Base-by-base conservation (phyloP, 2,797 vertebrate species). In the Natrix natrix region DNA sequence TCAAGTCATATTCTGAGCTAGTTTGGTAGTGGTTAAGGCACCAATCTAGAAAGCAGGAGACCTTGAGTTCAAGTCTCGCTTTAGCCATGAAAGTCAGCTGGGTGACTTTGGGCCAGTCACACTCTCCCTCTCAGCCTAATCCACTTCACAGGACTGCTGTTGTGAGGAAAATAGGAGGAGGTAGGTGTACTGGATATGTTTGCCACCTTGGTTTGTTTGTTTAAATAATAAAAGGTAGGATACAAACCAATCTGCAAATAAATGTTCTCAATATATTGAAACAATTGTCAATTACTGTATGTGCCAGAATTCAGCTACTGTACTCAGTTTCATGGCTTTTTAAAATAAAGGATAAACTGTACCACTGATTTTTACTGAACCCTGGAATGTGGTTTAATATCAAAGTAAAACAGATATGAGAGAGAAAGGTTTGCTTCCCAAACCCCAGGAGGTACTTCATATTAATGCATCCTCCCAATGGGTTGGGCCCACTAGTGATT, bases 221-320 rank as follows among this genome's bases (percentile, higher is more conserved):
- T 37, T 16, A 74, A 74, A 37, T 37, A 74, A 37, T 37, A 74
- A 37, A 37, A 74, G n/a, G 66, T 14, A 74, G n/a, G 16, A 74
- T 37, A 74, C 6, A 74, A 74, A 37, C n/a, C 16, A 74, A 32
- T 14, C n/a, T 17, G 17, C 6, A 16, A 37, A 74, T 74, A 74
- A 37, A 37, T 17, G 66, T 28, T 90, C 10, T 94, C 20, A 3
- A 32, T 63, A 0, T 14, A 4, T 1, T 16, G 8, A 94, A 26
- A 57, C 1, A 92, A 66, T 0, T 24, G 13, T 11, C 4, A 0
- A 1, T 3, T 93, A 87, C 88, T 92, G 22, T 60, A 87, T 89
- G 2, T 3, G 8, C 8, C 0, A 0, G 16, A 3, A 0, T 0
- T 83, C 87, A 74, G n/a, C n/a, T 17, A 74, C 66, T 74, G n/a